Percentiles rank a stretch among this genome's conserved stretches.
Evolutionary conservation across 2,113 vertebrate genomes (phyloP).

Genomic region (Centrocercus urophasianus): DNA sequence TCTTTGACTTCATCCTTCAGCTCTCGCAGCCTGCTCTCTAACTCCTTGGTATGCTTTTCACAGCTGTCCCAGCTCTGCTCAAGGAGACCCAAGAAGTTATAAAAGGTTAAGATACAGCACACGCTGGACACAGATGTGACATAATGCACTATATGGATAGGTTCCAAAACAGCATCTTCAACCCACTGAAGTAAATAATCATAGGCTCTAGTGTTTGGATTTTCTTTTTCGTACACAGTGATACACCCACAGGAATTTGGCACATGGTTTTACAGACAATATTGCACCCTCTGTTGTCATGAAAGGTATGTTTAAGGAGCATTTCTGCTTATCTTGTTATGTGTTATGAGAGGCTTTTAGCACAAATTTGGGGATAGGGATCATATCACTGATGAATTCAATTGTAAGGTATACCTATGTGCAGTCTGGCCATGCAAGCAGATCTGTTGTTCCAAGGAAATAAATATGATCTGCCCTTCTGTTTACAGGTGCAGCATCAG

Average conservation of each 20-base stretch:
- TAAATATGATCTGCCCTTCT: not conserved
- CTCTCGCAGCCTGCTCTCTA: constrained; percentile 74
- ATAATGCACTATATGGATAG: not conserved
- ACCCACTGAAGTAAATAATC: not conserved
- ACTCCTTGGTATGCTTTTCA: constrained; percentile 76
- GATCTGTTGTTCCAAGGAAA: not conserved
- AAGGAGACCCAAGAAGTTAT: constrained; percentile 37
- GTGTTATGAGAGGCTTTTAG: not conserved
- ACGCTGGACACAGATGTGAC: not conserved
- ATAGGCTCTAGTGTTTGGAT: not conserved
- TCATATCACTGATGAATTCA: not conserved
- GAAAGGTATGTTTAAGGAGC: not conserved
- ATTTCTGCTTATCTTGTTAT: not conserved
- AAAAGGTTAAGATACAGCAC: not conserved
- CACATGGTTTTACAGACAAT: not conserved
- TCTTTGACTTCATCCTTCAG: constrained; percentile 79
- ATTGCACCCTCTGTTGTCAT: not conserved
- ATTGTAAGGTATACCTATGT: not conserved
- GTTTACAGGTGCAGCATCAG: not conserved
- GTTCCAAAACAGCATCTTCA: not conserved
- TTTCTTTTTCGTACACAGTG: not conserved
- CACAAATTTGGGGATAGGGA: not conserved
- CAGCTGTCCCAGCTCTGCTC: constrained; percentile 87
- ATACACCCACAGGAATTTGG: not conserved
- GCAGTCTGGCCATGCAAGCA: not conserved